Evolutionary conservation across 2,797 vertebrate genomes (phyloP).

Genomic region (Zenarchopterus dispar): DNA sequence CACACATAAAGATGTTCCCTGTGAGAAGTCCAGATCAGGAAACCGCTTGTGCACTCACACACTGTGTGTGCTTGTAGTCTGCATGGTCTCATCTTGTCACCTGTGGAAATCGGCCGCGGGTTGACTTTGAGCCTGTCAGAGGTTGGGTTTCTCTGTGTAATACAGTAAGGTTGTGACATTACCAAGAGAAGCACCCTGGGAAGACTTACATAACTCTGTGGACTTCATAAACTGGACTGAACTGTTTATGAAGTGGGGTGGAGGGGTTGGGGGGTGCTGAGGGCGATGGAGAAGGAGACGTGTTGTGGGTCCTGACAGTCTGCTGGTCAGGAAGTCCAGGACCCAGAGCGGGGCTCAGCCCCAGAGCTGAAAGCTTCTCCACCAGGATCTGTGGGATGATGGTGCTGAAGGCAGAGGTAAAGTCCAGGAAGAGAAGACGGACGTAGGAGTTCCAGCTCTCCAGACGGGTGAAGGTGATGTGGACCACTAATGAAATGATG

Average conservation of each 20-base stretch:
- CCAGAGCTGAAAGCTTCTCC: no score
- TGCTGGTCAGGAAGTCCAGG: neutral
- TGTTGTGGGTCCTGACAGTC: no score
- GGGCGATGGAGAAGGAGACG: no score
- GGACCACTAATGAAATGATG: no score
- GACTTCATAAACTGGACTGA: neutral
- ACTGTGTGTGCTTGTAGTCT: conserved; percentile 4
- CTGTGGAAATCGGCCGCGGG: conserved; percentile 13
- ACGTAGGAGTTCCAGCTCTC: neutral
- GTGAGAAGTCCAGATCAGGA: conserved; percentile 31
- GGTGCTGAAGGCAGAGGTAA: no score
- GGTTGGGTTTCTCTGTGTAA: conserved; percentile 11
- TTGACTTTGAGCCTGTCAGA: conserved; percentile 4
- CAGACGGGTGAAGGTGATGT: no score
- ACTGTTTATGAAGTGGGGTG: no score
- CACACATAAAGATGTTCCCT: conserved; percentile 37
- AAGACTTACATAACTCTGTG: neutral
- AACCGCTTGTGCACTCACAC: conserved; percentile 19
- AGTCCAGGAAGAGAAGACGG: no score
- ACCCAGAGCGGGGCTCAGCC: no score
- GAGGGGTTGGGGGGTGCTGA: no score
- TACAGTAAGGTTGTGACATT: conserved; percentile 1
- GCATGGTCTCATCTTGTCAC: conserved; percentile 2
- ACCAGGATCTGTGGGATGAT: no score
- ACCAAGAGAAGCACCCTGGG: neutral